phyloP scores from a whole-genome alignment of 2,888 invertebrate genomes.

The Hypomecis punctinalis region DNA sequence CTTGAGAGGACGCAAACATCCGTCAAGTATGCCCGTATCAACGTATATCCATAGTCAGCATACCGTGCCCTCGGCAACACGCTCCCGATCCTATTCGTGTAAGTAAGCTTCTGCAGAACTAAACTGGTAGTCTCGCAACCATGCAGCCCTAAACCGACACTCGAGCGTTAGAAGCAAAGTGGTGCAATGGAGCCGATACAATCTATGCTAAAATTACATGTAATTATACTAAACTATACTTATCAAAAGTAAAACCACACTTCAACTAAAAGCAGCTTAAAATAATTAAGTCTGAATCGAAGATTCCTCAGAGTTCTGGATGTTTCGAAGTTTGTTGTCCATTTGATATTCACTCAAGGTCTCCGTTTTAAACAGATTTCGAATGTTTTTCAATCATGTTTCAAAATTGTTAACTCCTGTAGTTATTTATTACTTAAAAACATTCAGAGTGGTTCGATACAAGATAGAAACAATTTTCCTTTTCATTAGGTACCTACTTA shows the following conservation, averaged over 20 bases:
- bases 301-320: conserved; percentile 1
- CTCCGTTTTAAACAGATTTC: conserved; percentile 20
- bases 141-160: conserved; percentile 65
- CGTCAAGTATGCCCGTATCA: conserved; percentile 8
- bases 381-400: conserved; percentile 8
- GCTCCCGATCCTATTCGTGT: conserved; percentile 11
- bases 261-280: conserved; percentile 12
- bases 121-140: conserved; percentile 31
- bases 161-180: conserved; percentile 80
- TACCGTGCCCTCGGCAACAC: conserved; percentile 17
- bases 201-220: conserved; percentile 58
- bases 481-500: neutral
- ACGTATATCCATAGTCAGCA: conserved; percentile 21
- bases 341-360: conserved; percentile 26
- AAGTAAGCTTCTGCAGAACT: conserved; percentile 20
- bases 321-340: conserved; percentile 5
- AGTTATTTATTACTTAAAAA: conserved; percentile 4
- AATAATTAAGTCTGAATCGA: conserved; percentile 1
- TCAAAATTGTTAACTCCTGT: conserved; percentile 18
- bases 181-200: conserved; percentile 80
- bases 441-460: neutral
- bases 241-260: conserved; percentile 19
- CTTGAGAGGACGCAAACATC: conserved; percentile 1
- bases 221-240: conserved; percentile 45
- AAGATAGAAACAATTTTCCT: neutral